Conservation (phyloP, 2,113 vertebrate species). For the Ranitomeya variabilis region DNA sequence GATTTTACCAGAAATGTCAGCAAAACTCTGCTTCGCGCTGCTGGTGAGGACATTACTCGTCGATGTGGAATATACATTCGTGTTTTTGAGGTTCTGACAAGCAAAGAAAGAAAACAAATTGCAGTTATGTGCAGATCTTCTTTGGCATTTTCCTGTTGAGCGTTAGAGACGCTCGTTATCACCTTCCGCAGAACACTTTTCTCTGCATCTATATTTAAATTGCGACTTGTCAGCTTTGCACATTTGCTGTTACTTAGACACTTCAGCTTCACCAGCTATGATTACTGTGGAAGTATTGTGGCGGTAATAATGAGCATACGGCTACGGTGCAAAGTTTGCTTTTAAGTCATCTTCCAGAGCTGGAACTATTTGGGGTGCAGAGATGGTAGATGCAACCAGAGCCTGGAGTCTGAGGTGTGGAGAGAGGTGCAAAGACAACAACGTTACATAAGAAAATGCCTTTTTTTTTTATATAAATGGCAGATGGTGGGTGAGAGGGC, state of each 20-base stretch:
- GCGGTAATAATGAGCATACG: not conserved
- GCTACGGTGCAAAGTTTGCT: not conserved
- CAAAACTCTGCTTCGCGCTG: no score
- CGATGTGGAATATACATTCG: not conserved
- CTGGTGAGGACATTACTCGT: not conserved
- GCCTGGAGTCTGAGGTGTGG: not conserved
- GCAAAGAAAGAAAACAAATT: conserved; percentile 5
- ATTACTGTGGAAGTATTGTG: not conserved
- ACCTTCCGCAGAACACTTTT: not conserved
- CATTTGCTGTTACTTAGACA: conserved; percentile 16
- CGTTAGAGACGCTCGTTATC: conserved; percentile 14
- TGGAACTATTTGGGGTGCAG: not conserved
- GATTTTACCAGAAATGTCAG: no score
- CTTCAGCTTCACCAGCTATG: not conserved
- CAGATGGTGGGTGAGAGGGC: not conserved
- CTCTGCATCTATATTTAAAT: conserved; percentile 30
- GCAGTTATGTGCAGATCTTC: not conserved
- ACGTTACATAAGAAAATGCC: not conserved
- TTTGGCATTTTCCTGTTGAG: not conserved
- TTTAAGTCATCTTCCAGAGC: not conserved
- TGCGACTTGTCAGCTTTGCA: conserved; percentile 19
- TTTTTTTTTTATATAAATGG: not conserved
- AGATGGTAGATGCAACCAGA: not conserved
- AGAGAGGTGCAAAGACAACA: not conserved
- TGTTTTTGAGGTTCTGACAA: not conserved